Conservation (phyloP, 2,113 vertebrate species). For the Gasterosteus nipponicus region DNA sequence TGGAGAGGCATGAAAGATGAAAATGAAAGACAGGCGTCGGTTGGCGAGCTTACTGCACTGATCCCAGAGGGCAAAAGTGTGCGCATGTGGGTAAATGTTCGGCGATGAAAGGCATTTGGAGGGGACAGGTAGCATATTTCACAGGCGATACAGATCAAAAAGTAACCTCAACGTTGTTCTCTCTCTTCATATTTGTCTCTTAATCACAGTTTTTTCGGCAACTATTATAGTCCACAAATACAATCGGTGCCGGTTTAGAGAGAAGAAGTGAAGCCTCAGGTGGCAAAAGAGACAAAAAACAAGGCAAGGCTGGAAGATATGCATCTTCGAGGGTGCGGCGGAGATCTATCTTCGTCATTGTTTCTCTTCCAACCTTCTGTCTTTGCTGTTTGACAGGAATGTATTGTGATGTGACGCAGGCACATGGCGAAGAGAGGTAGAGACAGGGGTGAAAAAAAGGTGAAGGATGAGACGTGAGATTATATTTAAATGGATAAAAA, state of each 20-base stretch:
- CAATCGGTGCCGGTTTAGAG: conserved; percentile 68
- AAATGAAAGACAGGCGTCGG: conserved; percentile 75
- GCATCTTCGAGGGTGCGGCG: conserved; percentile 14
- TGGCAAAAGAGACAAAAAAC: conserved; percentile 13
- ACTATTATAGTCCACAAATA: conserved; percentile 69
- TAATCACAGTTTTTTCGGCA: conserved; percentile 42
- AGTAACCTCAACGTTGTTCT: conserved; percentile 43
- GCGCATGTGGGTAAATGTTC: conserved; percentile 31
- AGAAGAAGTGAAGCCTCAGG: conserved; percentile 63
- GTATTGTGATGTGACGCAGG: conserved; percentile 11
- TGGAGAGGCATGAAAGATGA: conserved; percentile 39
- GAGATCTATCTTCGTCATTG: conserved; percentile 3
- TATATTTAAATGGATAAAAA: background rate
- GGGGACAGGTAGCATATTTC: conserved; percentile 55
- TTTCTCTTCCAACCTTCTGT: conserved; percentile 18
- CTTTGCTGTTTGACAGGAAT: conserved; percentile 31
- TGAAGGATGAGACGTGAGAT: background rate
- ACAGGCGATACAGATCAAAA: conserved; percentile 66
- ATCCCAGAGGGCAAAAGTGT: conserved; percentile 51
- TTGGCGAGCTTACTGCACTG: conserved; percentile 50
- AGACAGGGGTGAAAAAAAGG: background rate
- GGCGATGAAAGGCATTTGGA: conserved; percentile 59
- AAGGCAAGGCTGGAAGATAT: conserved; percentile 32
- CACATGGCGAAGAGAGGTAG: background rate
- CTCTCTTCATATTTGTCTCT: conserved; percentile 7